phyloP scores from a whole-genome alignment of 2,888 invertebrate genomes.

The Hybos culiciformis region DNA sequence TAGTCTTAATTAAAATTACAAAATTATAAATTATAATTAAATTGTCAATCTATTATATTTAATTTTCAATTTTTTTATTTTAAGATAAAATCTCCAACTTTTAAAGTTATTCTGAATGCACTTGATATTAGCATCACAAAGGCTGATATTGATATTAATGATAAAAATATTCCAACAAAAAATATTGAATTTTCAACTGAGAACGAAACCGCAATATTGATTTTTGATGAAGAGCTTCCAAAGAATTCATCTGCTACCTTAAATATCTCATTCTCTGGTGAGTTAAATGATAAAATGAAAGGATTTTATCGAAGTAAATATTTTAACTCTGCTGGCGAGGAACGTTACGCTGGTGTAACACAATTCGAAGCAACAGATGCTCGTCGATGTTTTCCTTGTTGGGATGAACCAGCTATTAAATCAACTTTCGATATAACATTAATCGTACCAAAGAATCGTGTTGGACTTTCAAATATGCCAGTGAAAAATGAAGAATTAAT shows the following conservation, averaged over 20 bases:
- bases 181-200: conserved; percentile 33
- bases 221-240: conserved; percentile 46
- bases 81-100: conserved; percentile 54
- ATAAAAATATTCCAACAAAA: conserved; percentile 22
- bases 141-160: conserved; percentile 41
- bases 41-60: too few relatives aligned
- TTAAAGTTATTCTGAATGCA: conserved; percentile 61
- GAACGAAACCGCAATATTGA: conserved; percentile 56
- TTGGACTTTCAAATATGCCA: conserved; percentile 90
- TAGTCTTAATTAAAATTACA: too few relatives aligned
- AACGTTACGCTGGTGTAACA: conserved; percentile 74
- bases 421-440: conserved; percentile 86
- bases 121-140: conserved; percentile 57
- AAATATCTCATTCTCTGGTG: conserved; percentile 63
- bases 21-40: too few relatives aligned
- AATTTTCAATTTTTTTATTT: conserved; percentile 26
- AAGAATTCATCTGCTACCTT: conserved; percentile 43
- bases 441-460: conserved; percentile 63
- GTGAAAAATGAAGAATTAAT: conserved; percentile 38
- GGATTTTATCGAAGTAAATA: conserved; percentile 92
- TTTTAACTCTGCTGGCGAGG: conserved; percentile 54
- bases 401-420: conserved; percentile 95
- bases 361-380: conserved; percentile 89
- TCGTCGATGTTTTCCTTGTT: conserved; percentile 88
- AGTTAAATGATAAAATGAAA: conserved; percentile 84